phyloP scores from a whole-genome alignment of 2,113 vertebrate species.

The human (Homo sapiens) region DNA sequence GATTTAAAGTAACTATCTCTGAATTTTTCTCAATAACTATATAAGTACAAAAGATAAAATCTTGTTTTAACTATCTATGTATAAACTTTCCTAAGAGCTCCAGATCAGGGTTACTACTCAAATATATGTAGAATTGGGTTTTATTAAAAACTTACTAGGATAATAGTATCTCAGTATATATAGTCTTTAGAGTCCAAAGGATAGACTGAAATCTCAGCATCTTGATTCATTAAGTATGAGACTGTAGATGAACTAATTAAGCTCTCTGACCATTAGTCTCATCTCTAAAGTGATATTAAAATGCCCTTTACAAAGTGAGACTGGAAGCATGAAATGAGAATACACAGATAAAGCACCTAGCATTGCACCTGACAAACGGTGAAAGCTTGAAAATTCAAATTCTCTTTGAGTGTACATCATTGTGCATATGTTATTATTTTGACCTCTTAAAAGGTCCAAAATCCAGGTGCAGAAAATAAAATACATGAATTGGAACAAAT shows the following conservation, averaged over 20 bases:
- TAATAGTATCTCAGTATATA: background rate
- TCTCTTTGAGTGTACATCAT: background rate
- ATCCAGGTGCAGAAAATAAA: constrained; percentile 70
- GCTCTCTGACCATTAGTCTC: background rate
- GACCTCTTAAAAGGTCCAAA: constrained; percentile 63
- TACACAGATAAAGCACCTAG: background rate
- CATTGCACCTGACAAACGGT: background rate
- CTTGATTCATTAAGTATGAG: background rate
- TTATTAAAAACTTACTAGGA: background rate
- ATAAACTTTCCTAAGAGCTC: background rate
- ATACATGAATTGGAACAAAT: constrained; percentile 69
- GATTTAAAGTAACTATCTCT: background rate
- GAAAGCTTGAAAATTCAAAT: background rate
- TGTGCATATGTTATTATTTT: constrained; percentile 31
- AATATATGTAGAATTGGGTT: background rate
- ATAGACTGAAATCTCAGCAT: background rate
- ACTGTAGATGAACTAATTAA: background rate
- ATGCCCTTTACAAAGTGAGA: background rate
- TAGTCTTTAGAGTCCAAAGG: background rate
- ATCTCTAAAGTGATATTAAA: background rate
- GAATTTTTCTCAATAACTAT: background rate
- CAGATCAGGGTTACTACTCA: background rate
- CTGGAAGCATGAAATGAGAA: background rate
- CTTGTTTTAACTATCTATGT: background rate
- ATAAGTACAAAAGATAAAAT: background rate